phyloP scores from a whole-genome alignment of 2,888 invertebrate species.

The Eupithecia vulgata region DNA sequence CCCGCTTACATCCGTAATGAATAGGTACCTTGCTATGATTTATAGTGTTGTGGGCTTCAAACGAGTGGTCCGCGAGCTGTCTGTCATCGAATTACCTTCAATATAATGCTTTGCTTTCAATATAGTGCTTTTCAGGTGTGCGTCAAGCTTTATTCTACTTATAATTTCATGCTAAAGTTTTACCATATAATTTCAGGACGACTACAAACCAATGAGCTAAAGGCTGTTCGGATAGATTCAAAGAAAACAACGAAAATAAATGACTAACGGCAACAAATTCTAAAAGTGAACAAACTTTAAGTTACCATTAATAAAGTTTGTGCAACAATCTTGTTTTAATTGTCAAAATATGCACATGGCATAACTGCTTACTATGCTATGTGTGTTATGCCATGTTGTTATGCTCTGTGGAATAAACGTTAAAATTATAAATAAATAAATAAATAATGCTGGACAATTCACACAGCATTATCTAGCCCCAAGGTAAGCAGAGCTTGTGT shows the following conservation, averaged over 20 bases:
- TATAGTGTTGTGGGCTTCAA: too few species aligned
- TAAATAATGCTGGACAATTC: too few species aligned
- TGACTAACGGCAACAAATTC: background rate
- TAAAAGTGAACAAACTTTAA: conserved; percentile 1
- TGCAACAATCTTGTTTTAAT: background rate
- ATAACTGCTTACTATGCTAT: background rate
- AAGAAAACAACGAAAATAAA: background rate
- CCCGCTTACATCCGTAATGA: too few species aligned
- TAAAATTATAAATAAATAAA: too few species aligned
- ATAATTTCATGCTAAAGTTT: background rate
- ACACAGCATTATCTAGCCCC: too few species aligned
- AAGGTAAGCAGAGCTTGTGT: too few species aligned
- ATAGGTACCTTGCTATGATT: too few species aligned
- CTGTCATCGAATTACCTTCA: too few species aligned
- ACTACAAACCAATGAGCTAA: conserved; percentile 63
- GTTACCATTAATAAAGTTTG: background rate
- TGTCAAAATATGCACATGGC: background rate
- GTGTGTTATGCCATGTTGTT: too few species aligned
- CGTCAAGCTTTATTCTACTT: background rate
- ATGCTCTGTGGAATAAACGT: background rate
- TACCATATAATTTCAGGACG: conserved; percentile 62
- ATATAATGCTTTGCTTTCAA: too few species aligned
- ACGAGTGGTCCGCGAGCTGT: too few species aligned
- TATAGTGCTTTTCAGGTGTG: too few species aligned
- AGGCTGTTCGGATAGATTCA: background rate